Conservation (phyloP, 2,113 vertebrate genomes). For the Macrotis lagotis region DNA sequence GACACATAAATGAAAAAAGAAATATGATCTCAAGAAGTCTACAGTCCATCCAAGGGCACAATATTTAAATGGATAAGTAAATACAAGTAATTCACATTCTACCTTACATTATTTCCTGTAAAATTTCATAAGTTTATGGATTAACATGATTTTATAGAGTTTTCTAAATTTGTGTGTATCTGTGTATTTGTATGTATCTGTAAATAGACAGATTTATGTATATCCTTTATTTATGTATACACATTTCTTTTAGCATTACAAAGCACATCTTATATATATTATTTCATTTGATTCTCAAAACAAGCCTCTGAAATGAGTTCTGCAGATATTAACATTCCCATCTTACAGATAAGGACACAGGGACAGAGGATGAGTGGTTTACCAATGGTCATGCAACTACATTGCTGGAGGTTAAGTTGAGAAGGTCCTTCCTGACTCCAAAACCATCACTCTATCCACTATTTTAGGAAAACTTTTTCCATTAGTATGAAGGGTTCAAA, state of each 20-base stretch:
- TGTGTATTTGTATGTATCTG: neutral
- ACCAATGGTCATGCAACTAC: neutral
- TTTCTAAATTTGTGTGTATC: neutral
- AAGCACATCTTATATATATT: neutral
- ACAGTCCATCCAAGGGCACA: neutral
- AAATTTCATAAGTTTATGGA: neutral
- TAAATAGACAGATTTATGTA: neutral
- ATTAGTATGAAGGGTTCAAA: constrained; percentile 29
- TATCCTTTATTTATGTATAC: neutral
- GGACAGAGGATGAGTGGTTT: neutral
- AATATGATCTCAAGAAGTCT: neutral
- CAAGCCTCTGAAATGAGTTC: neutral
- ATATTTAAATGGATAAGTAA: neutral
- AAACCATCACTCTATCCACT: neutral
- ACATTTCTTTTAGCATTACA: neutral
- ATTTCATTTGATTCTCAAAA: too few species aligned
- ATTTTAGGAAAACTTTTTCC: constrained; percentile 16
- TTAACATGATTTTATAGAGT: neutral
- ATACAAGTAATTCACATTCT: neutral
- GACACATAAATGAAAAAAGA: neutral
- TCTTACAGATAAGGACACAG: neutral
- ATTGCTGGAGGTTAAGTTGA: neutral
- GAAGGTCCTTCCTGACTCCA: neutral
- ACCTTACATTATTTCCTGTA: neutral
- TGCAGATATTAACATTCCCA: neutral